These are phyloP conservation scores for Sitodiplosis mosellana DNA, from an alignment of 1,140 invertebrate genomes.

Conservation along the genomic window DNA sequence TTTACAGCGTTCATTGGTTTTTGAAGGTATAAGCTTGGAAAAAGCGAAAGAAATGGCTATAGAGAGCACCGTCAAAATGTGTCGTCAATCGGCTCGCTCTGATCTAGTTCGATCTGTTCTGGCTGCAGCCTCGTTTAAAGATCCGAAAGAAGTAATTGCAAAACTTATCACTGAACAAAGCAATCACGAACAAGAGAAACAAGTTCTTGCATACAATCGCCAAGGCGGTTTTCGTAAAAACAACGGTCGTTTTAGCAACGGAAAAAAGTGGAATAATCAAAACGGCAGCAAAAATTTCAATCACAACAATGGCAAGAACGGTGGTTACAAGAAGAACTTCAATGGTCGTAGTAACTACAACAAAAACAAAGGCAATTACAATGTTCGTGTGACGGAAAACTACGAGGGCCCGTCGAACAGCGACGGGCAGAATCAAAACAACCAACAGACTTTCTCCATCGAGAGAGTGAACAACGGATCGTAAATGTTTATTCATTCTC, in stretches of 20 bases:
- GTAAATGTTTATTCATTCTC: not conserved
- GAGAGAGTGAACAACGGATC: not conserved
- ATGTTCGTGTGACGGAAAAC: not conserved
- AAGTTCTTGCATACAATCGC: not conserved
- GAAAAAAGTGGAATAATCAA: not conserved
- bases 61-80: too few species aligned
- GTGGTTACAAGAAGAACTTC: not conserved
- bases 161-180: too few species aligned
- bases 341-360: not conserved
- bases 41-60: slow-evolving; percentile 3
- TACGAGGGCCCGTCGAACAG: not conserved
- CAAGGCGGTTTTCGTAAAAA: not conserved
- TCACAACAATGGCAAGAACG: not conserved
- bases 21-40: not conserved
- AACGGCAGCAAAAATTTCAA: not conserved
- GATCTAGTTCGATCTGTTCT: not conserved
- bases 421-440: not conserved
- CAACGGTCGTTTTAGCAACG: not conserved
- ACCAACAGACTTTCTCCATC: not conserved
- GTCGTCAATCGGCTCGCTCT: not conserved
- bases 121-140: not conserved
- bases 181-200: too few species aligned
- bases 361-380: not conserved
- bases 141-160: not conserved
- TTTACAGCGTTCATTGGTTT: slow-evolving; percentile 1